phyloP scores from a whole-genome alignment of 2,113 vertebrate genomes.

The Halcyon senegalensis region DNA sequence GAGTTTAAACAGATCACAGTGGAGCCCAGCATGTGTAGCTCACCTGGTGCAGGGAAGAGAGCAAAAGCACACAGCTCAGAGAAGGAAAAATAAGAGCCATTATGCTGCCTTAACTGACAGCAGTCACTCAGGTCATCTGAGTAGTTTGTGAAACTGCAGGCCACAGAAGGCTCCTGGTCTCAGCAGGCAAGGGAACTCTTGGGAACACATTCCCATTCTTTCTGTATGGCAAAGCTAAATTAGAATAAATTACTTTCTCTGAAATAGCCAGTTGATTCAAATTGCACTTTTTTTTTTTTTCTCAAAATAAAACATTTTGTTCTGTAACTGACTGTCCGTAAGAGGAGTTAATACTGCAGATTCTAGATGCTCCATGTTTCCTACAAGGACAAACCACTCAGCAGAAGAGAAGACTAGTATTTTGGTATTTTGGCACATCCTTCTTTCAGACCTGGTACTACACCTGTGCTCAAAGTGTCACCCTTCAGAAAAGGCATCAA shows the following conservation, averaged over 20 bases:
- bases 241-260: neutral
- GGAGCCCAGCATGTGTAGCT: neutral
- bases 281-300: rapidly evolving
- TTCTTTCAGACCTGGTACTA: neutral
- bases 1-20: neutral
- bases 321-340: neutral
- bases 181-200: neutral
- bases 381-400: neutral
- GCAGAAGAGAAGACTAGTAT: neutral
- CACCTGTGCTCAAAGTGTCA: neutral
- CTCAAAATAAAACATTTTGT: neutral
- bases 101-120: neutral
- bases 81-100: neutral
- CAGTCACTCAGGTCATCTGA: neutral
- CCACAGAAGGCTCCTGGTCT: neutral
- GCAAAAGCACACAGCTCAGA: neutral
- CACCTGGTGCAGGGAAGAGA: neutral
- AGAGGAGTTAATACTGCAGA: neutral
- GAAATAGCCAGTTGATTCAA: neutral
- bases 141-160: neutral
- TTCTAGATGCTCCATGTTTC: neutral
- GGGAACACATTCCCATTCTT: neutral
- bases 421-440: neutral
- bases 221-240: neutral
- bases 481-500: neutral